Percentiles rank a stretch among this genome's conserved stretches.
Evolutionary conservation across 2,888 invertebrate species (phyloP).

Genomic region (Nipponacmea schrenckii): DNA sequence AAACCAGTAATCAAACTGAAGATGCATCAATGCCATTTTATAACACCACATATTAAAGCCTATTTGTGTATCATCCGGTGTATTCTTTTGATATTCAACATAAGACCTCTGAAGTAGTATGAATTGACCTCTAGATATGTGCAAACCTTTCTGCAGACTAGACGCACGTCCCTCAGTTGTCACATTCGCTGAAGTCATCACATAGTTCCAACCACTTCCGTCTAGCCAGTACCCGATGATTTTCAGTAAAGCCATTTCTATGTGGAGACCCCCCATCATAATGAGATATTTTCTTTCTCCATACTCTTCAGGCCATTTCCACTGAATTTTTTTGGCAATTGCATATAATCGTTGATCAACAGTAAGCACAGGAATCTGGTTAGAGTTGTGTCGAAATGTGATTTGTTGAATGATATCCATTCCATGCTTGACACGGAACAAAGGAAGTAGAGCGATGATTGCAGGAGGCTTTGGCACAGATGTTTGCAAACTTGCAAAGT

Average conservation of each 20-base stretch:
- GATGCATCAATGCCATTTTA: too few species aligned
- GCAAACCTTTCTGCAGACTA: too few species aligned
- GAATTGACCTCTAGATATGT: constrained; percentile 3
- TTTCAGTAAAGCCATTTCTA: constrained; percentile 3
- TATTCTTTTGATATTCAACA: too few species aligned
- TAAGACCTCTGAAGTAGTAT: too few species aligned
- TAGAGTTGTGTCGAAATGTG: not conserved
- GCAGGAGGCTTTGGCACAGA: not conserved
- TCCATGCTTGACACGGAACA: constrained; percentile 6
- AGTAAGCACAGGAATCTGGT: not conserved
- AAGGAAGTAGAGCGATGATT: not conserved
- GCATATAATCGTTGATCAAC: constrained; percentile 10
- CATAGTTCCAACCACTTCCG: constrained; percentile 5
- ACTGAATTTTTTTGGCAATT: constrained; percentile 6
- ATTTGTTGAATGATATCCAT: constrained; percentile 2
- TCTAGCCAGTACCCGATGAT: constrained; percentile 1
- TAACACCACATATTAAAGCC: too few species aligned
- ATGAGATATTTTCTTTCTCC: constrained; percentile 3
- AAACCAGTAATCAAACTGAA: constrained; percentile 8
- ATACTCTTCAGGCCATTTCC: constrained; percentile 5
- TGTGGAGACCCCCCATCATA: constrained; percentile 11
- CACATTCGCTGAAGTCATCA: not conserved
- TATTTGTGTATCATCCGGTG: too few species aligned
- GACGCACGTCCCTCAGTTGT: constrained; percentile 12
- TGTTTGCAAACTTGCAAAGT: not conserved